These are phyloP conservation scores for Lontra canadensis DNA, from an alignment of 2,113 vertebrate genomes.

Conservation along the genomic window DNA sequence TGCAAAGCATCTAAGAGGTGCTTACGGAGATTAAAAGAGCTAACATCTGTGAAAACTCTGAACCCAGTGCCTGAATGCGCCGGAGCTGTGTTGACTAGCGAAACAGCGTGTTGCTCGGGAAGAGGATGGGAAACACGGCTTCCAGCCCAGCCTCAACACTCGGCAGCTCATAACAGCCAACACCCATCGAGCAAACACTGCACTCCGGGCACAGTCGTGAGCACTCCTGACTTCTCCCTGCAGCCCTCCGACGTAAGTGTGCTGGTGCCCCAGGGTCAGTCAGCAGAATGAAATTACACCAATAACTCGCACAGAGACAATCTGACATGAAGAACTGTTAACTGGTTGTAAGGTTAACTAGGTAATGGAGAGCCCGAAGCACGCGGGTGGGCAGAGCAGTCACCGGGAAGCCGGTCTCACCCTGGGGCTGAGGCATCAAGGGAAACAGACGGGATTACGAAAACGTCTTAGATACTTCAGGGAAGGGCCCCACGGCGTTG, in stretches of 20 bases:
- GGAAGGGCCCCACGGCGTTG: not conserved
- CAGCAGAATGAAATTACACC: not conserved
- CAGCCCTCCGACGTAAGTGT: not conserved
- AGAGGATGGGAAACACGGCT: not conserved
- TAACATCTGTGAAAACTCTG: not conserved
- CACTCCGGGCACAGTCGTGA: not conserved
- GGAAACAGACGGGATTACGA: not conserved
- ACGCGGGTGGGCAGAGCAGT: not conserved
- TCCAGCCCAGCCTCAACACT: not conserved
- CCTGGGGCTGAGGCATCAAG: too few relatives aligned
- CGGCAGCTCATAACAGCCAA: not conserved
- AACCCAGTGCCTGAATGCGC: not conserved
- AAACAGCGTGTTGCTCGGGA: not conserved
- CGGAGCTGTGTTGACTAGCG: not conserved
- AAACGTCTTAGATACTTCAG: not conserved
- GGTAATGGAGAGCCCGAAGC: too few relatives aligned
- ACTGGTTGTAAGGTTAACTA: not conserved
- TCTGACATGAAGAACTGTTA: not conserved
- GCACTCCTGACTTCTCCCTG: not conserved
- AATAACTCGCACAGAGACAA: not conserved
- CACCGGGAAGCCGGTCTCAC: not conserved
- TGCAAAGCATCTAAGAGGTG: not conserved
- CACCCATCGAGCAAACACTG: not conserved
- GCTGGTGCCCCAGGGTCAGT: not conserved
- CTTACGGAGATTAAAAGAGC: not conserved